A percentile compares a stretch with the other conserved stretches of the same genome.
Evolutionary conservation across 2,888 invertebrate genomes (phyloP).

Genomic region (Drosophila paramelanica): DNA sequence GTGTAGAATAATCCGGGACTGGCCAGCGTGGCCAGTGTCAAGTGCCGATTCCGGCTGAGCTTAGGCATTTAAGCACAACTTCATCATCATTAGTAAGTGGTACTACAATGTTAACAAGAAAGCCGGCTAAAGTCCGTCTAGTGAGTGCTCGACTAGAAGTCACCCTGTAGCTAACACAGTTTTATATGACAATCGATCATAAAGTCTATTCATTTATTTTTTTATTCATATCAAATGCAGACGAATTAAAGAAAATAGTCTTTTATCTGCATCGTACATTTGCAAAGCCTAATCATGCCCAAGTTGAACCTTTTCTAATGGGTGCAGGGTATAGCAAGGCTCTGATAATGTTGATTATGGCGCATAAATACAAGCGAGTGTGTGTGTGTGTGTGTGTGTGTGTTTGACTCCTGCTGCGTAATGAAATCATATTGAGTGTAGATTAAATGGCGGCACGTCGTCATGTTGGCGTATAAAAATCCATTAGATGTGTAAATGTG

Average conservation of each 20-base stretch:
- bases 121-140: background rate
- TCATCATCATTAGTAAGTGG: constrained; percentile 73
- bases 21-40: constrained; percentile 64
- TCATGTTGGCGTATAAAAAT: constrained; percentile 68
- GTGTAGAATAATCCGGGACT: constrained; percentile 51
- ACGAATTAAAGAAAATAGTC: background rate
- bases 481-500: constrained; percentile 72
- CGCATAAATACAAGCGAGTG: constrained; percentile 61
- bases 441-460: constrained; percentile 77
- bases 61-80: constrained; percentile 74
- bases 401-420: constrained; percentile 63
- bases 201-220: too few relatives aligned
- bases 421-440: constrained; percentile 77
- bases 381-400: constrained; percentile 8
- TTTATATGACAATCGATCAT: too few relatives aligned
- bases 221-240: too few relatives aligned
- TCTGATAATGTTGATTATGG: constrained; percentile 75
- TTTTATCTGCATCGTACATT: background rate
- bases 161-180: background rate
- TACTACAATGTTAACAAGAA: constrained; percentile 55
- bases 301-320: background rate
- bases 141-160: background rate
- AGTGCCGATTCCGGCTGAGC: constrained; percentile 58
- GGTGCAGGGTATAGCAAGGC: constrained; percentile 35
- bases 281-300: background rate